Base-by-base conservation (phyloP, 2,888 invertebrate species). In the Parapristionchus giblindavisi region DNA sequence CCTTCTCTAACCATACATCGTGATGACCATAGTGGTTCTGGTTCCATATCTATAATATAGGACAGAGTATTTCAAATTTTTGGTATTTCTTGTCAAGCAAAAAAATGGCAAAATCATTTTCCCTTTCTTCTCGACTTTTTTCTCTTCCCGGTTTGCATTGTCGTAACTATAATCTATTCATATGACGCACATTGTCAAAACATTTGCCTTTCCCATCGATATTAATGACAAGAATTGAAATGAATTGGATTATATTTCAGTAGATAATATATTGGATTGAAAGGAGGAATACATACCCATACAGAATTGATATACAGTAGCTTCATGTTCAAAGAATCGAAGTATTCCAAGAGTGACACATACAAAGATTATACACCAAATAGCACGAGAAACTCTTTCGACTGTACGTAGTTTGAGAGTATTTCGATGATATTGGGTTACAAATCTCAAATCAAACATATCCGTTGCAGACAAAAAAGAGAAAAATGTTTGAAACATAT, bases 391-490 rank as follows among this genome's bases (percentile, higher is more conserved):
- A 61, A 87, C 87, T 40, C 87, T 72, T 75, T 87, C 87, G 3
- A 87, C 85, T 2, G 87, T 87, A 58, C 87, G 77, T 61, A 87
- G 76, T 78, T 87, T 87, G 51, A 87, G 77, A 1, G 85, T 87
- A 72, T 86, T 87, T 36, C 87, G 74, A 63, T 87, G 87, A 66
- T 87, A 87, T 78, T 87, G 87, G 6, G 87, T 87, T 2, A 87
- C 77, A 73, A 87, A 87, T 71, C 85, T 84, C 36, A 71, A 52
- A 3, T 5, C n/a, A 24, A 29, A 56, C 43, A 40, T 17, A 43
- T 65, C n/a, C 40, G 6, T 32, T 8, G 27, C 36, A 27, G n/a
- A 11, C 29, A 14, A 11, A 27, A 56, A 14, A 14, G 6, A 6
- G 56, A 17, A 56, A 56, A 56, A 8, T 14, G 11, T n/a, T 14